Conservation (phyloP, 2,113 vertebrate genomes). For the Probosciger aterrimus region DNA sequence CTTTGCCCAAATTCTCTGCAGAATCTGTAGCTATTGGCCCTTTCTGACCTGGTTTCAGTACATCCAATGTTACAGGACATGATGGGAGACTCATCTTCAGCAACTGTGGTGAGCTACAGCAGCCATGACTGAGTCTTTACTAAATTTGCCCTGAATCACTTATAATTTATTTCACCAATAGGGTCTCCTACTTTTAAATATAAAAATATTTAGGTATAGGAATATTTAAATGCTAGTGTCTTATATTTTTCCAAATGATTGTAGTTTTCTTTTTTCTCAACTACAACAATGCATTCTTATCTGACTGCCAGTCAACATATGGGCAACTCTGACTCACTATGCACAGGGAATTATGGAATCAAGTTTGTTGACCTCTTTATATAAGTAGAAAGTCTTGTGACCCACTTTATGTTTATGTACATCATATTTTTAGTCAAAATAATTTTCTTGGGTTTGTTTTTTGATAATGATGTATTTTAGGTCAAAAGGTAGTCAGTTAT, state of each 20-base stretch:
- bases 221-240: not conserved
- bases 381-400: not conserved
- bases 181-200: not conserved
- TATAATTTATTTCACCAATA: not conserved
- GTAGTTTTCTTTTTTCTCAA: not conserved
- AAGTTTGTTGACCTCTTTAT: not conserved
- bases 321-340: not conserved
- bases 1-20: not conserved
- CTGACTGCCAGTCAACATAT: not conserved
- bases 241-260: not conserved
- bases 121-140: not conserved
- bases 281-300: not conserved
- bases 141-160: not conserved
- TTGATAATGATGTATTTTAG: not conserved
- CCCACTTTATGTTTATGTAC: not conserved
- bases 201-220: not conserved
- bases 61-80: not conserved
- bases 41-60: not conserved
- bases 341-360: not conserved
- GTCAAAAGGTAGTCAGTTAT: not conserved
- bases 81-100: not conserved
- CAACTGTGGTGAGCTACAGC: not conserved
- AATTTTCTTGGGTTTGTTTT: not conserved
- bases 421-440: not conserved
- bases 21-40: not conserved